Evolutionary conservation across 1,140 invertebrate species (phyloP).

Genomic region (Diabrotica virgifera): DNA sequence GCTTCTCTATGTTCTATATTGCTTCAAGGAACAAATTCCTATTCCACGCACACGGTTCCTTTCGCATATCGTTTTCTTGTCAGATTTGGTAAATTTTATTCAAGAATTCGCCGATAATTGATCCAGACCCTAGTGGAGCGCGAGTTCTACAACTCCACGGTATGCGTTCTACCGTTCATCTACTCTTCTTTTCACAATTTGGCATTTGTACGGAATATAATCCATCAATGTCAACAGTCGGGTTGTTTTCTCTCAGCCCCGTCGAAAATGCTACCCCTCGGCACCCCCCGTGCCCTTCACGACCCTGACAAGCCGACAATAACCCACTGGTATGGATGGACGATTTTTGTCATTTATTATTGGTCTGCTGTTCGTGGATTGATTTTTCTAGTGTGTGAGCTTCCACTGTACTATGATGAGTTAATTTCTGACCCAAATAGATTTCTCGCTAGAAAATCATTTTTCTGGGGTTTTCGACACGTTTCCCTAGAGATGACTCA

Average conservation of each 20-base stretch:
- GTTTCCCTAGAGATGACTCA: background rate
- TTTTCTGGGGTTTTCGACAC: background rate
- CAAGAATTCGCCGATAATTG: conserved; percentile 42
- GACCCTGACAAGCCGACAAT: conserved; percentile 44
- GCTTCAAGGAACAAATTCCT: background rate
- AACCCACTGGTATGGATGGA: conserved; percentile 49
- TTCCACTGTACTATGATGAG: conserved; percentile 39
- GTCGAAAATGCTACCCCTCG: conserved; percentile 32
- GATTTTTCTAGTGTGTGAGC: conserved; percentile 44
- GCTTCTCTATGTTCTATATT: too few species aligned
- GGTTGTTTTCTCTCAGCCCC: conserved; percentile 47
- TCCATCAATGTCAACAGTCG: conserved; percentile 50
- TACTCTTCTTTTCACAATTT: conserved; percentile 52
- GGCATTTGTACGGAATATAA: conserved; percentile 50
- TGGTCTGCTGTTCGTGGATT: conserved; percentile 41
- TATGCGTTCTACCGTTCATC: conserved; percentile 45
- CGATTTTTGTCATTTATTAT: conserved; percentile 52
- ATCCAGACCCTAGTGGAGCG: conserved; percentile 38
- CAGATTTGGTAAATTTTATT: conserved; percentile 25
- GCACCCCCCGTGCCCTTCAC: conserved; percentile 24
- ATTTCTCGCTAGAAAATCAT: background rate
- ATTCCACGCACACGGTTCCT: background rate
- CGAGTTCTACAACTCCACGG: conserved; percentile 32
- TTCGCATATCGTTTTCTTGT: conserved; percentile 5
- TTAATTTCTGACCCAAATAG: conserved; percentile 39